These are phyloP conservation scores for Galeopsomyia nigrocyanea DNA, from an alignment of 2,888 invertebrate species.

Conservation along the genomic window DNA sequence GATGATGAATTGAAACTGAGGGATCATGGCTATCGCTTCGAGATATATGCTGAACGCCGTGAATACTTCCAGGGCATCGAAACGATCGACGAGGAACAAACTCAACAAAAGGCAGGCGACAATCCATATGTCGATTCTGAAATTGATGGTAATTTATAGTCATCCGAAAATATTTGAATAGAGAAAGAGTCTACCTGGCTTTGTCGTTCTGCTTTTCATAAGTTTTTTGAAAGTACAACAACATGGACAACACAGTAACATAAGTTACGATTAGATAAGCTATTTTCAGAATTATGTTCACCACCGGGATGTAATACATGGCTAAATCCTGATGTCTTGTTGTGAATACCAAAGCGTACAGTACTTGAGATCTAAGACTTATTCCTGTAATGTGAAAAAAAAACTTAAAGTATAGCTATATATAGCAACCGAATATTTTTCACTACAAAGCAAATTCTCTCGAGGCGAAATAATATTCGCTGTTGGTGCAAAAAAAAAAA, in stretches of 20 bases:
- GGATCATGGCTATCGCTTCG: conserved; percentile 27
- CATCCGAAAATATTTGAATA: too few species aligned
- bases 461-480: too few species aligned
- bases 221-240: conserved; percentile 16
- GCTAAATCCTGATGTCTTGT: conserved; percentile 24
- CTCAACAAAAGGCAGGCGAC: conserved; percentile 5
- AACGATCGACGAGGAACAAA: background rate
- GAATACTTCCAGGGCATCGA: background rate
- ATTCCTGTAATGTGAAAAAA: conserved; percentile 14
- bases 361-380: conserved; percentile 23
- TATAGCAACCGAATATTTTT: too few species aligned
- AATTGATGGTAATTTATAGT: too few species aligned
- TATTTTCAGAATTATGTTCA: conserved; percentile 11
- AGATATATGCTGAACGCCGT: conserved; percentile 30
- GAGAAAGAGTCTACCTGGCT: background rate
- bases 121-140: conserved; percentile 25
- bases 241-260: conserved; percentile 13
- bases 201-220: conserved; percentile 22
- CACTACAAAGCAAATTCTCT: too few species aligned
- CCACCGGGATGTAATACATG: background rate
- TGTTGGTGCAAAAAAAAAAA: too few species aligned
- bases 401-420: too few species aligned
- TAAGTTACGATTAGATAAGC: background rate
- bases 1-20: conserved; percentile 17
- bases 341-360: conserved; percentile 9